phyloP scores from a whole-genome alignment of 1,140 invertebrate species.

The Lasioglossum albipes region DNA sequence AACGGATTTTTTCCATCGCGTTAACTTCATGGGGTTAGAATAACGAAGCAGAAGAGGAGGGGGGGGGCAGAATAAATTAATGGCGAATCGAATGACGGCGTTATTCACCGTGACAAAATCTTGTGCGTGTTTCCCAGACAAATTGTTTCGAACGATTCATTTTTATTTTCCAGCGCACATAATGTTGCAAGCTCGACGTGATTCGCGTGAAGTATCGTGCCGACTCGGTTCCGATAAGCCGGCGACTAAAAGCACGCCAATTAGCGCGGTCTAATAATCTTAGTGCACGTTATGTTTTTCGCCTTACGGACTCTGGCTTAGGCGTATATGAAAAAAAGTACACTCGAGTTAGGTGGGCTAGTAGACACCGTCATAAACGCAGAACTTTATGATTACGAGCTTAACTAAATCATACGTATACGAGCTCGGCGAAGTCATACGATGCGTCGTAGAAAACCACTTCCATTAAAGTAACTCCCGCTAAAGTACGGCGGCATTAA shows the following conservation, averaged over 20 bases:
- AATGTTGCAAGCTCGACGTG: not conserved
- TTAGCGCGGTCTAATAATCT: constrained; percentile 27
- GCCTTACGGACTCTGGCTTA: constrained; percentile 10
- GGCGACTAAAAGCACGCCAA: constrained; percentile 19
- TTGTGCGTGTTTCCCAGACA: not conserved
- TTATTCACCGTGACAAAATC: not conserved
- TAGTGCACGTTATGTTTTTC: constrained; percentile 8
- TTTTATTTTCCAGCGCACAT: not conserved
- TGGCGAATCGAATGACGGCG: not conserved
- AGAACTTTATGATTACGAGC: constrained; percentile 49
- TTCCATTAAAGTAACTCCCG: constrained; percentile 46
- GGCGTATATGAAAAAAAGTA: constrained; percentile 7
- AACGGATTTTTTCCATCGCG: constrained; percentile 42
- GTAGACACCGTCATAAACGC: constrained; percentile 40
- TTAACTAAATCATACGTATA: constrained; percentile 44
- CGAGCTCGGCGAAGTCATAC: constrained; percentile 33
- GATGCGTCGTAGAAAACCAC: constrained; percentile 29
- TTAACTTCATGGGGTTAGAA: constrained; percentile 46
- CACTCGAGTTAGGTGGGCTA: not conserved
- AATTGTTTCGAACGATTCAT: not conserved
- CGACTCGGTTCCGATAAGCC: constrained; percentile 14
- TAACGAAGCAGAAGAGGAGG: constrained; percentile 34
- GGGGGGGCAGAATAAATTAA: constrained; percentile 39
- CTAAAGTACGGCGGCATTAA: constrained; percentile 33
- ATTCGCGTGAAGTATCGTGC: not conserved